Evolutionary conservation across 2,113 vertebrate species (phyloP), one percentile per base, ranked within the genome.

Genomic region (Bombycilla garrulus): DNA sequence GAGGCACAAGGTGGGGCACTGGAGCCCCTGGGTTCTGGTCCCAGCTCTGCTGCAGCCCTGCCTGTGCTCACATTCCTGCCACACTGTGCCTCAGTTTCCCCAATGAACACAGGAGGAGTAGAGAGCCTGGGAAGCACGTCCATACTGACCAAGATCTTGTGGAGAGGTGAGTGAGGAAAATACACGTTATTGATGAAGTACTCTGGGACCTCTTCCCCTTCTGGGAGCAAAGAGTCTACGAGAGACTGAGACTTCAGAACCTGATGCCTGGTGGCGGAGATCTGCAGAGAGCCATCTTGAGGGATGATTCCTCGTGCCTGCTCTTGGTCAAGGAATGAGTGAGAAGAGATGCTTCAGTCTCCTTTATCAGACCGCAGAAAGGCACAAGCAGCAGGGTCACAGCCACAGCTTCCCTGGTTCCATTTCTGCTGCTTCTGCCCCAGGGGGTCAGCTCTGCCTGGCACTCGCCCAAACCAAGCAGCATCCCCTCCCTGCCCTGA

Each of bases 331-430:
- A 36, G 76, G 42, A 86, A 48, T 9, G 42, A 66, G 15, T 1
- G 3, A 78, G 56, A 74, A 56, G 28, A 35, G 31, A 51, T 60
- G 5, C 45, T 92, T 71, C 65, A 33, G 16, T 64, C 47, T 79
- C 28, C 23, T 45, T 54, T 47, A 53, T 28, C 47, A 73, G 58
- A 45, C 38, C 48, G 10, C 28, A 81, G 65, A 93, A 57, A 40
- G n/a, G 19, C 2, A 12, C 1, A 5, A 65, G n/a, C n/a, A 73
- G 58, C 47, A 65, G 28, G 38, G 33, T 48, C 35, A n/a, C 23
- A 11, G 24, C 45, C 57, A 26, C 0, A 0, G 25, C 9, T 71
- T 60, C 31, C 35, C 9, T 3, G 2, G 29, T 12, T 44, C 51
- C 28, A 29, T 60, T 40, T 38, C 51, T 79, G 70, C 56, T 26